Evolutionary conservation across 2,888 invertebrate species (phyloP), one percentile per base, ranked within the genome.

Genomic region (Thymelicus sylvestris): DNA sequence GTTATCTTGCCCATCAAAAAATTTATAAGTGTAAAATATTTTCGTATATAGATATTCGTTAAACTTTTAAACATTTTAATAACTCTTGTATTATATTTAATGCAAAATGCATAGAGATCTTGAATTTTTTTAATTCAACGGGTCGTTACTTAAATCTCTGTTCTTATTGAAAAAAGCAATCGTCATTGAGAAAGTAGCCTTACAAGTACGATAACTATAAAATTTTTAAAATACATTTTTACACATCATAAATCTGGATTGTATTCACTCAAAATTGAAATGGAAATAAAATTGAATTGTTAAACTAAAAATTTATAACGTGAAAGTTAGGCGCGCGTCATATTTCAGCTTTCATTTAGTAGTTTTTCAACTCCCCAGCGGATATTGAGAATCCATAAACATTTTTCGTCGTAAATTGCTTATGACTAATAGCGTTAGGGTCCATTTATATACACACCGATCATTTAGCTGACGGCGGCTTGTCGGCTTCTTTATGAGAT

Each of bases 341-440:
- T 69, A 69, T 69, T 69, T 69, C 38, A 64, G 69, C 15, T 69
- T 69, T 61, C 19, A 60, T 64, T 63, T 69, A 59, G 48, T 41
- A 57, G 64, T 64, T 69, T 69, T 64, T 57, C 63, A 44, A 38
- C 44, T 59, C 38, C 57, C 48, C 38, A 69, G 5, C 70, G 70
- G 65, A 70, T 70, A 70, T 65, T 60, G 65, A 70, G 70, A 65
- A 65, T 60, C 65, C 24, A 69, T 60, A 60, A 70, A 70, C 41
- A 70, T 70, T 70, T 52, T 39, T 41, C n/a, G 47, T 64, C 69
- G 64, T 69, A 59, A 64, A 64, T 69, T 64, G 68, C 63, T 63
- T 68, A 48, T 68, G 68, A 68, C 63, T 68, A 55, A 68, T 44
- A 47, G 69, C 13, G 7, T 64, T 63, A 65, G 59, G 63, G 59